Conservation (phyloP, 2,888 invertebrate genomes). For the Balanococcus diminutus region DNA sequence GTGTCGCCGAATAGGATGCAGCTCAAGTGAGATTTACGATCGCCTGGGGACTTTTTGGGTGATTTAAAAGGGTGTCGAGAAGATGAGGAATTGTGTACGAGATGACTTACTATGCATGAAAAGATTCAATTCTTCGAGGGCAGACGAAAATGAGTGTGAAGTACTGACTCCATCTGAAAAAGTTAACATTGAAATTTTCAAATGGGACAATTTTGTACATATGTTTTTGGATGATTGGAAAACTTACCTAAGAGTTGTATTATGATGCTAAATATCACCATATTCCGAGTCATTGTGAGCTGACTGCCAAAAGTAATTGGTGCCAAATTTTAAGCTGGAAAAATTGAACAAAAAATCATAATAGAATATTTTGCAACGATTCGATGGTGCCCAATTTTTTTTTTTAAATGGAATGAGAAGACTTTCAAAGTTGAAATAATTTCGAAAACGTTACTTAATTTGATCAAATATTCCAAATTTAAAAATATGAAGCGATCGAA, state of each 20-base stretch:
- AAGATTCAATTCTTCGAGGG: neutral
- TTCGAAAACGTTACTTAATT: too few species aligned
- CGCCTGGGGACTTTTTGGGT: neutral
- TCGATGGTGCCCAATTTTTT: too few species aligned
- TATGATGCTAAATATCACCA: neutral
- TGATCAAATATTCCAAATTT: too few species aligned
- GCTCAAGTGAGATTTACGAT: neutral
- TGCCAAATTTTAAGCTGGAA: neutral
- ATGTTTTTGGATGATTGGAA: too few species aligned
- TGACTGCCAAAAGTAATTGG: neutral
- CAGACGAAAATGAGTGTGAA: neutral
- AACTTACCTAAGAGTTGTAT: neutral
- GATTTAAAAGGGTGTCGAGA: neutral
- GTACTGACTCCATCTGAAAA: neutral
- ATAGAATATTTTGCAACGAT: too few species aligned
- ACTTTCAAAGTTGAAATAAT: too few species aligned
- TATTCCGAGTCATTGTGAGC: neutral
- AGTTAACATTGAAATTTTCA: neutral
- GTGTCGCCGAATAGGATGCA: conserved; percentile 26
- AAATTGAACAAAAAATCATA: too few species aligned
- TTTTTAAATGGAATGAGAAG: too few species aligned
- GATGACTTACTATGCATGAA: neutral
- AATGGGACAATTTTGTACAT: neutral
- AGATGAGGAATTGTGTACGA: neutral
- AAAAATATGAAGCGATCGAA: too few species aligned